phyloP scores from a whole-genome alignment of 1,140 invertebrate species.

The Penaeus indicus region DNA sequence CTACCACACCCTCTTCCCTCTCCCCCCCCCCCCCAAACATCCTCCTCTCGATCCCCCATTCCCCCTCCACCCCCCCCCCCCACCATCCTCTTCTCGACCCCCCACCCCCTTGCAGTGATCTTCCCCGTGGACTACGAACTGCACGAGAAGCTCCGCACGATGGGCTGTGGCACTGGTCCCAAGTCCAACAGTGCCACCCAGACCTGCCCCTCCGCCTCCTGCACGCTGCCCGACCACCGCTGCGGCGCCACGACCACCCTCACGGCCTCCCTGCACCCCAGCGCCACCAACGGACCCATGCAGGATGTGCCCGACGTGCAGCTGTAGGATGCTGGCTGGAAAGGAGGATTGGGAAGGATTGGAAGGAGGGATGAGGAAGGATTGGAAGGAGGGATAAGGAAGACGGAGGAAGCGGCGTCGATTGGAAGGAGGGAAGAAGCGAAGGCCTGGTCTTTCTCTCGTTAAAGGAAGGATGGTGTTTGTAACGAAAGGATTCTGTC shows the following conservation, averaged over 20 bases:
- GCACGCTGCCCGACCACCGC: slow-evolving; percentile 33
- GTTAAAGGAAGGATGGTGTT: no score
- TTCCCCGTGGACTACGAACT: slow-evolving; percentile 47
- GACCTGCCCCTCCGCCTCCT: slow-evolving; percentile 31
- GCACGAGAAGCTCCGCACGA: slow-evolving; percentile 36
- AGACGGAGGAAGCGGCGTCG: no score
- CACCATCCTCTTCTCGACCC: neutral
- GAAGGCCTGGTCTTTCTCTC: no score
- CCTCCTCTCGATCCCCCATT: neutral
- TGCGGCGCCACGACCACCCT: slow-evolving; percentile 55
- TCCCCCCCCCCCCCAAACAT: neutral
- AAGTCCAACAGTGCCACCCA: slow-evolving; percentile 18
- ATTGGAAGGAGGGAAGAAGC: no score
- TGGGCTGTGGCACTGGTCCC: neutral
- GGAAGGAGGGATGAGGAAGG: no score
- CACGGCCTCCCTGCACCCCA: slow-evolving; percentile 66
- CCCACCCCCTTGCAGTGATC: neutral
- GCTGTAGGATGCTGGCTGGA: slow-evolving; percentile 6
- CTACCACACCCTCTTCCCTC: neutral
- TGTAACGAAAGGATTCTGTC: no score
- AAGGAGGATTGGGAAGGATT: no score
- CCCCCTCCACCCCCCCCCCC: neutral
- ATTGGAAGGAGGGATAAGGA: no score
- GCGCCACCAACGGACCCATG: slow-evolving; percentile 39
- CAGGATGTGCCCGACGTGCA: slow-evolving; percentile 49